These are phyloP conservation scores for Rhinogobius similis DNA, from an alignment of 2,113 vertebrate genomes.

Conservation along the genomic window DNA sequence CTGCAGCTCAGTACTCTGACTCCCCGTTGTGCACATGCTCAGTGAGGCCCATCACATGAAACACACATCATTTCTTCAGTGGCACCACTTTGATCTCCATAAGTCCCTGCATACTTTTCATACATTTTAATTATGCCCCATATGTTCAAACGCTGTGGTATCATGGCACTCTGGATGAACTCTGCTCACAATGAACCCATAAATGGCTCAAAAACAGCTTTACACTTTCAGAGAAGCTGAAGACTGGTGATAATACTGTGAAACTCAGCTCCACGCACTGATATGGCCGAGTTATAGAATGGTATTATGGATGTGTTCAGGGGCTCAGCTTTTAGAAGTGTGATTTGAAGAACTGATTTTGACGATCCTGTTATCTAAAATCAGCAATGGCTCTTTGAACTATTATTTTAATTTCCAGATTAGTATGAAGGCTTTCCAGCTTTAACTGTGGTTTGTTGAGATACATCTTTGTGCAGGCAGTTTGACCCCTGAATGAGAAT, in stretches of 20 bases:
- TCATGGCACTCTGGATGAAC: not conserved
- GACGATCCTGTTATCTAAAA: not conserved
- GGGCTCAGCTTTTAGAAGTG: not conserved
- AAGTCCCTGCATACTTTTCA: not conserved
- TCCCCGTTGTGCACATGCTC: not conserved
- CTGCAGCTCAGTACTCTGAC: not conserved
- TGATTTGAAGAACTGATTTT: not conserved
- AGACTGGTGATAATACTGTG: not conserved
- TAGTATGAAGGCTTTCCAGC: too few relatives aligned
- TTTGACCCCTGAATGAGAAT: too few relatives aligned
- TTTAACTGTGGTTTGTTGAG: too few relatives aligned
- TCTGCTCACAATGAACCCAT: not conserved
- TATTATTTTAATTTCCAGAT: not conserved
- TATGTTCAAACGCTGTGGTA: not conserved
- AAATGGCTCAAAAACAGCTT: not conserved
- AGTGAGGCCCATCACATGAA: not conserved
- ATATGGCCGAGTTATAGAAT: not conserved
- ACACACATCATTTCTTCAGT: not conserved
- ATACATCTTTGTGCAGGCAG: not conserved
- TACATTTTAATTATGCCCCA: conserved; percentile 5
- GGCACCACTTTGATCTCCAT: conserved; percentile 4
- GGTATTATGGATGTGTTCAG: not conserved
- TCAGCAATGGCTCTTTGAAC: not conserved
- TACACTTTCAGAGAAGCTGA: not conserved
- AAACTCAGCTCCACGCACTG: not conserved